Base-by-base conservation (phyloP, 2,113 vertebrate species). In the Hylia prasina region DNA sequence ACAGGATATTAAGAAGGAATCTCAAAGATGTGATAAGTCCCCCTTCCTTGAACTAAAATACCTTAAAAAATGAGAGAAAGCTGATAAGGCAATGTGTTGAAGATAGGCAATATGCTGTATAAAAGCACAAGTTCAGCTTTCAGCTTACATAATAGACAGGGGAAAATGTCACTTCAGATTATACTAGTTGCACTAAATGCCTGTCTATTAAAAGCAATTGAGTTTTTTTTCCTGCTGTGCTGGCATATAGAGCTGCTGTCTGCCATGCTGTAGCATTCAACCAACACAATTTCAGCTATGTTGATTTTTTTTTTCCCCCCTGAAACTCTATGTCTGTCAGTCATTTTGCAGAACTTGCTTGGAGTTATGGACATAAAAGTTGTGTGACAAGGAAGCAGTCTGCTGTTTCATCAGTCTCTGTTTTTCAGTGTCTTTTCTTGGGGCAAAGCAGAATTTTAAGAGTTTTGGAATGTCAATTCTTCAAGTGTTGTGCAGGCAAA, bases 181-280 rank as follows among this genome's bases (percentile, higher is more conserved):
- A 71, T 44, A 89, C 23, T 61, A 66, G 44, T 95, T 97, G 75
- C 60, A 77, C 68, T 95, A 94, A 97, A 95, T 9, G 14, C 53
- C 84, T 68, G 53, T 82, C 94, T 97, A 22, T 94, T 95, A 82
- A 94, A 96, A 96, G 95, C 44, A 89, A 64, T 44, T 54, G 79
- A 80, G 25, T 80, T 33, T 90, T 89, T 89, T 96, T 84, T 53
- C 42, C 79, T 75, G 72, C 77, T 93, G 79, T 89, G 81, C 79
- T 94, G 78, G 65, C 79, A 40, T 51, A 54, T 6, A 89, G 70
- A 50, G 19, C 82, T 85, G 54, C 77, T 82, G 22, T 81, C 47
- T 91, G 79, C 53, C n/a, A 13, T 93, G 69, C 48, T 50, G 17
- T 58, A 56, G 28, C 23, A 1, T 85, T 91, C 91, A 94, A 82